Evolutionary conservation across 1,140 invertebrate genomes (phyloP).

Genomic region (Augochlora pura): DNA sequence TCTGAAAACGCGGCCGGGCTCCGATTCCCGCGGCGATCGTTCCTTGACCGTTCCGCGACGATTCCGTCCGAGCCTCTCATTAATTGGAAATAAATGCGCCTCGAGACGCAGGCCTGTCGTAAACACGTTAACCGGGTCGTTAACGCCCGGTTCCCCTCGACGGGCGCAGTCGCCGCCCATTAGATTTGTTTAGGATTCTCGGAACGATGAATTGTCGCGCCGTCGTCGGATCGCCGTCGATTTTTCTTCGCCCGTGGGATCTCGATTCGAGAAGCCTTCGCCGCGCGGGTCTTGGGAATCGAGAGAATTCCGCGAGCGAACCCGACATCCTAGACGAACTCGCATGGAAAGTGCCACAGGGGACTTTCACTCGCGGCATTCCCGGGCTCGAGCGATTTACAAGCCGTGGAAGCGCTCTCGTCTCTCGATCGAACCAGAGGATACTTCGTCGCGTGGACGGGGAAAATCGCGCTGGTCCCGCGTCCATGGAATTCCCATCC

Average conservation of each 20-base stretch:
- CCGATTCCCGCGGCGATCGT: background rate
- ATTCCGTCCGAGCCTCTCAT: too few relatives aligned
- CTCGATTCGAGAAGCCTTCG: too few relatives aligned
- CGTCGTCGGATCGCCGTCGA: too few relatives aligned
- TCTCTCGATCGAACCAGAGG: too few relatives aligned
- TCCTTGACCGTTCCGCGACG: too few relatives aligned
- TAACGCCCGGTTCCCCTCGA: background rate
- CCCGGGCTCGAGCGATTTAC: too few relatives aligned
- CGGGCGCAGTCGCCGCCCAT: background rate
- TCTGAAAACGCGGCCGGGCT: background rate
- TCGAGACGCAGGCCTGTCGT: background rate
- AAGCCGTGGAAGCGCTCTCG: too few relatives aligned
- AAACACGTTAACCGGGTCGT: constrained; percentile 16
- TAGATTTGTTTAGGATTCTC: constrained; percentile 1
- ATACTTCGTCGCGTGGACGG: too few relatives aligned
- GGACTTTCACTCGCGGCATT: constrained; percentile 11
- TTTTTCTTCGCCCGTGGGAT: too few relatives aligned
- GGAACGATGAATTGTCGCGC: background rate
- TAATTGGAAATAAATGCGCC: constrained; percentile 30
- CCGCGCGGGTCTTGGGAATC: too few relatives aligned
- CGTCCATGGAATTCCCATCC: background rate
- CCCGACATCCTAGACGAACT: too few relatives aligned
- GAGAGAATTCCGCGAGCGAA: too few relatives aligned
- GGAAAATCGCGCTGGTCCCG: background rate
- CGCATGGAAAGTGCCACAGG: background rate